Conservation (phyloP, 2,113 vertebrate genomes). For the Cyprinodon brontotheroides region DNA sequence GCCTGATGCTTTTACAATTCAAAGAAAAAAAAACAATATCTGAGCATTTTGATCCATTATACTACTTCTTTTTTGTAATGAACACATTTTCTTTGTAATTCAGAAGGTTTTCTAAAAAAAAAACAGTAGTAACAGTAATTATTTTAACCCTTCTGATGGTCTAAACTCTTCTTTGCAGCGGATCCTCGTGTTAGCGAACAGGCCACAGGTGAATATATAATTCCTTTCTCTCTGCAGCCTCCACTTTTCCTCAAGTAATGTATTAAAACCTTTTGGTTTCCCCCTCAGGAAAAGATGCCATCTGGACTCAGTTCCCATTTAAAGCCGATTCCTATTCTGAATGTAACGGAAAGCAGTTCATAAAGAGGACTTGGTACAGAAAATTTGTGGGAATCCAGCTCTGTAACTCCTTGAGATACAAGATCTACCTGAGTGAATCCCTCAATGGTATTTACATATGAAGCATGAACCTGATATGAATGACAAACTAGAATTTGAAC, state of each 20-base stretch:
- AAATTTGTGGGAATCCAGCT: slow-evolving; percentile 98
- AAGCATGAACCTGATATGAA: background rate
- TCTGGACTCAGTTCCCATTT: slow-evolving; percentile 96
- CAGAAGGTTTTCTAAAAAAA: too few species aligned
- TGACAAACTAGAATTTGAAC: background rate
- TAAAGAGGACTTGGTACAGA: slow-evolving; percentile 98
- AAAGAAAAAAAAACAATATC: background rate
- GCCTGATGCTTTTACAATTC: background rate
- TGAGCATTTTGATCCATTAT: background rate
- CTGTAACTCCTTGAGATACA: slow-evolving; percentile 98
- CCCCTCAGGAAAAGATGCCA: slow-evolving; percentile 89
- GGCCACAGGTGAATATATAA: slow-evolving; percentile 84
- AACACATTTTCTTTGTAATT: background rate
- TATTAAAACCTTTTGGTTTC: background rate
- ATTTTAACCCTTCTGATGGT: background rate
- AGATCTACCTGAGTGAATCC: slow-evolving; percentile 96
- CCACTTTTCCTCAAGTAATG: background rate
- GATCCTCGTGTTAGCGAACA: slow-evolving; percentile 93
- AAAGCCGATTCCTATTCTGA: slow-evolving; percentile 90
- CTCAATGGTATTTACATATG: slow-evolving; percentile 84
- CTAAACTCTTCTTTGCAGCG: slow-evolving; percentile 72
- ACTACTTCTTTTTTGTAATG: background rate
- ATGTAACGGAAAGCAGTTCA: slow-evolving; percentile 91
- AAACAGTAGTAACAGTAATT: background rate
- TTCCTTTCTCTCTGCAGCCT: background rate